Conservation (phyloP, 1,140 invertebrate species). For the Coenobita brevimanus region DNA sequence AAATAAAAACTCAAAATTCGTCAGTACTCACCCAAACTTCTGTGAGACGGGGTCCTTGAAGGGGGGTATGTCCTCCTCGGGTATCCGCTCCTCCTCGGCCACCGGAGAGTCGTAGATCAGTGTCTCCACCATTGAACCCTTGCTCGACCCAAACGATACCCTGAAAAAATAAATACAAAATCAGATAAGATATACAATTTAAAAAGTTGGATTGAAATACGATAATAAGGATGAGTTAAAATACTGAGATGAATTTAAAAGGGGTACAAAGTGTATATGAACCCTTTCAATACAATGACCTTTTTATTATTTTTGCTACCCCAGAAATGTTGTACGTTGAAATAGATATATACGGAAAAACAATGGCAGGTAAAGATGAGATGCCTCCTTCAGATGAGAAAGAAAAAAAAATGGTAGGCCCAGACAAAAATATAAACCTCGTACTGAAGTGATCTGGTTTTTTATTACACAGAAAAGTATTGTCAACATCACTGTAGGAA, state of each 20-base stretch:
- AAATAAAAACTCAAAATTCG: too few species aligned
- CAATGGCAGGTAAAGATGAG: neutral
- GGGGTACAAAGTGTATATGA: too few species aligned
- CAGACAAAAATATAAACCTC: too few species aligned
- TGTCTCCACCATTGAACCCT: constrained; percentile 95
- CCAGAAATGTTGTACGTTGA: too few species aligned
- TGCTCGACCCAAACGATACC: constrained; percentile 93
- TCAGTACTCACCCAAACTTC: constrained; percentile 65
- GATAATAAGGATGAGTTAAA: neutral
- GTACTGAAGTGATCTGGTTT: too few species aligned
- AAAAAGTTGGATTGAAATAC: neutral
- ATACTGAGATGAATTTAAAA: neutral
- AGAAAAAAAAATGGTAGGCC: too few species aligned
- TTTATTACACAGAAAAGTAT: too few species aligned
- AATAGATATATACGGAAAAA: neutral
- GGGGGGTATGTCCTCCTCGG: constrained; percentile 53
- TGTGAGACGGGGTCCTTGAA: constrained; percentile 61
- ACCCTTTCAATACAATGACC: too few species aligned
- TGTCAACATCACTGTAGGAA: too few species aligned
- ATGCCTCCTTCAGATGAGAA: too few species aligned
- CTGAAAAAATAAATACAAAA: constrained; percentile 74
- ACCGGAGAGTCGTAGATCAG: constrained; percentile 89
- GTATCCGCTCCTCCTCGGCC: constrained; percentile 77
- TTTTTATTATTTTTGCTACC: too few species aligned
- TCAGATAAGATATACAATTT: neutral